Evolutionary conservation across 2,888 invertebrate genomes (phyloP).

Genomic region (Drosophila mulleri): DNA sequence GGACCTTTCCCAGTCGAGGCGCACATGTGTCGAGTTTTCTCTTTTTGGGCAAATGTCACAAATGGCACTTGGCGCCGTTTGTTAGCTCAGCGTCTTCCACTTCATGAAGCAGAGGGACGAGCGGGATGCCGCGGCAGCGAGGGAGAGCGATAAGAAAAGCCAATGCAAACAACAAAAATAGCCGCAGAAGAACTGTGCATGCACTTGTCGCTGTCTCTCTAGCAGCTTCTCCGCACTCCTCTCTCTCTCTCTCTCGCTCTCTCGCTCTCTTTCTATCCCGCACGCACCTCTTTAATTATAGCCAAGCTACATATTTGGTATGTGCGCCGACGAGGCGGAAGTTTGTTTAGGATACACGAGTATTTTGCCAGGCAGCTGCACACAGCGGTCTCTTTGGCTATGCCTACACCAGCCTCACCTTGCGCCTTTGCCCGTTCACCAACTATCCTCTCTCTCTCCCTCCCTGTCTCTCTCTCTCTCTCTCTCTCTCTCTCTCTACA

Average conservation of each 20-base stretch:
- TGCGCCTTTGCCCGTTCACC: neutral
- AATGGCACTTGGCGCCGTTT: conserved; percentile 58
- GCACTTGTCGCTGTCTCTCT: conserved; percentile 39
- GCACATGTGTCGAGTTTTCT: conserved; percentile 33
- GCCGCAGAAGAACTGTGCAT: conserved; percentile 28
- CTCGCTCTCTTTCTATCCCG: neutral
- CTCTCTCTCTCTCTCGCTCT: conserved; percentile 1
- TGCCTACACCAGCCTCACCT: conserved; percentile 1
- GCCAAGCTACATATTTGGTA: conserved; percentile 51
- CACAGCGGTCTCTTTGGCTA: conserved; percentile 18
- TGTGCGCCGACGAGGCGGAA: conserved; percentile 62
- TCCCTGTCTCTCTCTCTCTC: neutral
- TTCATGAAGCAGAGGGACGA: neutral
- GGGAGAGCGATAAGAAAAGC: neutral
- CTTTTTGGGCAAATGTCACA: conserved; percentile 62
- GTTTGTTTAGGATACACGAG: conserved; percentile 71
- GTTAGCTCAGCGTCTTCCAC: conserved; percentile 34
- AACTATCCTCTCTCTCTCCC: neutral
- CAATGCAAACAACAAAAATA: conserved; percentile 33
- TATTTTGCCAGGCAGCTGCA: conserved; percentile 54
- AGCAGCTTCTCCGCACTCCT: neutral
- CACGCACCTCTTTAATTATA: conserved; percentile 61
- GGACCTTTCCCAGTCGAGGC: conserved; percentile 16
- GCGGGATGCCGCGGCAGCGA: neutral
- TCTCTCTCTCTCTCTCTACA: neutral